Evolutionary conservation across 2,888 invertebrate genomes (phyloP).

Genomic region (Drosophila testacea): DNA sequence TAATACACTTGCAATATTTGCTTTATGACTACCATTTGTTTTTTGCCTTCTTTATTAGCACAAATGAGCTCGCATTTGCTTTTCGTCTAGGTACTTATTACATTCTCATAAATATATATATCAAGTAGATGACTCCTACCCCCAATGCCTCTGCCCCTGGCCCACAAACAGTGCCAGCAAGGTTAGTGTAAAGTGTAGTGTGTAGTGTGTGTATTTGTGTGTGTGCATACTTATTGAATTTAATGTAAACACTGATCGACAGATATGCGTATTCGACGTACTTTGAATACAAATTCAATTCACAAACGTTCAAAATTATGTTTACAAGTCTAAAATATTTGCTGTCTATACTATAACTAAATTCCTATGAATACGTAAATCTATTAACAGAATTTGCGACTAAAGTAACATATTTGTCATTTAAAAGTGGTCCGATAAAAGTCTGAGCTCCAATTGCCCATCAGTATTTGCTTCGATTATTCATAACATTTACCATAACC

Average conservation of each 20-base stretch:
- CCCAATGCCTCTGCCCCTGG: constrained; percentile 2
- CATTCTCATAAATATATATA: constrained; percentile 50
- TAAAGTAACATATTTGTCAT: neutral
- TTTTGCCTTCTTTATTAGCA: constrained; percentile 66
- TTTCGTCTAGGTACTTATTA: constrained; percentile 47
- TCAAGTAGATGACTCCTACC: constrained; percentile 1
- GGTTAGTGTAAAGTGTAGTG: constrained; percentile 25
- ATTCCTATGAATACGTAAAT: constrained; percentile 1
- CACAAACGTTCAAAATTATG: constrained; percentile 15
- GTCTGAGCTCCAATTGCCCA: too few relatives aligned
- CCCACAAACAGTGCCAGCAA: constrained; percentile 30
- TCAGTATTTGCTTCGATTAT: too few relatives aligned
- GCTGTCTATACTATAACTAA: neutral
- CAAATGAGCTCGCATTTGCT: constrained; percentile 53
- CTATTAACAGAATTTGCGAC: neutral
- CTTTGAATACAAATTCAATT: constrained; percentile 27
- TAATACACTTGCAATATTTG: constrained; percentile 59
- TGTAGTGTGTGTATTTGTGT: constrained; percentile 3
- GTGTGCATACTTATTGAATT: constrained; percentile 46
- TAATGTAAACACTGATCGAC: constrained; percentile 50
- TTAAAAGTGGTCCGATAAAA: too few relatives aligned
- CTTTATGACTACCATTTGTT: constrained; percentile 48
- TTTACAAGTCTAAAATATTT: constrained; percentile 12
- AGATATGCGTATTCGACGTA: constrained; percentile 29
- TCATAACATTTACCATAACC: too few relatives aligned